Conservation (phyloP, 2,888 invertebrate genomes). For the Apamea crenata region DNA sequence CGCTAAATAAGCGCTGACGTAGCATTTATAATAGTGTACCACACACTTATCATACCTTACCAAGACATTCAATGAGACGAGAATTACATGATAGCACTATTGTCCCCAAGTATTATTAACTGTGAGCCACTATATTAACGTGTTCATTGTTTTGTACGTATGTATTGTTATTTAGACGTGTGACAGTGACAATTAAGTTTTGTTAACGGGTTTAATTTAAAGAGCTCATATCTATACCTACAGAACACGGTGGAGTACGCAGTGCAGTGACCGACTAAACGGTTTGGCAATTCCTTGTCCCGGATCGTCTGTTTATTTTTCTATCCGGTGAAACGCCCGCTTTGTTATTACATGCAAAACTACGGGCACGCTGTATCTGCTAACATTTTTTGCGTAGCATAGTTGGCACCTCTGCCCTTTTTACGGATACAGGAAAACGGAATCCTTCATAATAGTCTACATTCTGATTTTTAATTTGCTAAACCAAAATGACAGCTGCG, state of each 20-base stretch:
- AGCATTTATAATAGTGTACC: slow-evolving; percentile 14
- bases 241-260: neutral
- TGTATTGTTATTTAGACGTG: slow-evolving; percentile 19
- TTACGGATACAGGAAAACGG: neutral
- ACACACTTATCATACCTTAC: slow-evolving; percentile 11
- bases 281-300: neutral
- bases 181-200: slow-evolving; percentile 28
- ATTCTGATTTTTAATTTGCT: neutral
- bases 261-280: slow-evolving; percentile 1
- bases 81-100: slow-evolving; percentile 41
- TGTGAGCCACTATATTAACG: slow-evolving; percentile 20
- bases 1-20: slow-evolving; percentile 5
- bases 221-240: slow-evolving; percentile 34
- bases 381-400: neutral
- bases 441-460: neutral
- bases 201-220: slow-evolving; percentile 17
- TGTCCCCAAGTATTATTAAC: slow-evolving; percentile 36
- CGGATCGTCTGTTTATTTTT: neutral
- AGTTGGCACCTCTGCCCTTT: neutral
- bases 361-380: neutral
- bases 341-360: neutral
- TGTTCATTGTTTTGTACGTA: slow-evolving; percentile 46
- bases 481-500: too few relatives aligned
- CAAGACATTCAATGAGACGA: slow-evolving; percentile 20
- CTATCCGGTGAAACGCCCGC: neutral